Base-by-base conservation (phyloP, 2,888 invertebrate genomes). In the Miltochrista miniata region DNA sequence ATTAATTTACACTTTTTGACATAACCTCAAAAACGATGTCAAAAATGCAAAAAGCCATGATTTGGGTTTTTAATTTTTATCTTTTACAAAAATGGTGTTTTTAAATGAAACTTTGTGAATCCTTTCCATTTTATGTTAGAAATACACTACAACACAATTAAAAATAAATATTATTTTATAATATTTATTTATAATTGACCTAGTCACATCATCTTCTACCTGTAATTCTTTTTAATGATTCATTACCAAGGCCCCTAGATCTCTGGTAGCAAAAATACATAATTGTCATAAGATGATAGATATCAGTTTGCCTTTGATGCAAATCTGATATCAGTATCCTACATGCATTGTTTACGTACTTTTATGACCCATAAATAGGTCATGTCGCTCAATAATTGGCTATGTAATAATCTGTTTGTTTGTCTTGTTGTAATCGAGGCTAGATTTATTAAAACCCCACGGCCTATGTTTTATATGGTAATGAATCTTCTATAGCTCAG, bases 181-280 rank as follows among this genome's bases (percentile, higher is more conserved):
- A n/a, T n/a, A n/a, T n/a, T n/a, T n/a, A n/a, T n/a, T n/a, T 30
- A n/a, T 39, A 49, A 37, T 39, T 30, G 10, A 15, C 29, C 9
- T 44, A 13, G 7, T 24, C 3, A 7, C 4, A 24, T 13, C n/a
- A 29, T 50, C 45, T 35, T 43, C 4, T 37, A 8, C 7, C 11
- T 50, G 31, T 45, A 51, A 51, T 49, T 46, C 14, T 41, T 41
- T 14, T 51, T 60, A 61, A 57, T 65, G 33, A 51, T 18, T 12
- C 40, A 54, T 61, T 37, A 33, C 31, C 40, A 33, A 34, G 54
- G 49, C 49, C 39, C 34, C 36, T 18, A 62, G 57, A 59, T 61
- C 48, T 15, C 14, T 48, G 62, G 59, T 56, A 61, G 30, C 44
- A 45, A 18, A 11, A 7, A n/a, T n/a, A 7, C 11, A 39, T 55